Evolutionary conservation across 2,797 vertebrate genomes (phyloP).

Genomic region (Eulemur albifrons): DNA sequence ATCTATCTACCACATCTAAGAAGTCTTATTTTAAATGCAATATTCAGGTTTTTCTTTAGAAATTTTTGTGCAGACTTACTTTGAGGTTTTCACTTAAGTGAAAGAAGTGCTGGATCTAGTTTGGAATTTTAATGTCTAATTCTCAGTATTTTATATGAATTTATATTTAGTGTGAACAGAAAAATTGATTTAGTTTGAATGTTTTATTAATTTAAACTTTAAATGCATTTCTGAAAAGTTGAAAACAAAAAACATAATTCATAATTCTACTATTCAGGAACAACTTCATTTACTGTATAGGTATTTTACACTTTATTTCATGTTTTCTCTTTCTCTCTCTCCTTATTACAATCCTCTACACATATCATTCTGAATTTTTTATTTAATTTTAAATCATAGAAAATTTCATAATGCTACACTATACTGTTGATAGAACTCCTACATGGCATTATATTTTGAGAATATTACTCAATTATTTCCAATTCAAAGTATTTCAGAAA

Average conservation of each 20-base stretch:
- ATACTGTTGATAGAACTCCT: not conserved
- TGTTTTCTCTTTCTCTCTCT: not conserved
- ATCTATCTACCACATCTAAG: not conserved
- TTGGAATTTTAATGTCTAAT: not conserved
- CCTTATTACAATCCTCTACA: not conserved
- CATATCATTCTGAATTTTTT: not conserved
- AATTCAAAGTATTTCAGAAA: too few relatives aligned
- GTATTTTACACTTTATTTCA: not conserved
- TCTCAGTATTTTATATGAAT: not conserved
- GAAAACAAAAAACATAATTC: not conserved
- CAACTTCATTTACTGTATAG: not conserved
- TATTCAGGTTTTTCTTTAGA: not conserved
- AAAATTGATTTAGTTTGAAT: not conserved
- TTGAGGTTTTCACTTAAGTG: not conserved
- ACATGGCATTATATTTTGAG: not conserved
- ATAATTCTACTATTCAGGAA: not conserved
- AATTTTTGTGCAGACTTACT: not conserved
- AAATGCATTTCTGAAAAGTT: not conserved
- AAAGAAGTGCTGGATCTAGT: not conserved
- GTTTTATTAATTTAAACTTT: not conserved
- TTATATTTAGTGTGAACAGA: not conserved
- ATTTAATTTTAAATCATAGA: not conserved
- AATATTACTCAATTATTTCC: not conserved
- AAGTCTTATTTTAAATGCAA: not conserved
- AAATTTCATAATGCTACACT: not conserved